Conservation (phyloP, 2,888 invertebrate species). For the Tachina lurida region DNA sequence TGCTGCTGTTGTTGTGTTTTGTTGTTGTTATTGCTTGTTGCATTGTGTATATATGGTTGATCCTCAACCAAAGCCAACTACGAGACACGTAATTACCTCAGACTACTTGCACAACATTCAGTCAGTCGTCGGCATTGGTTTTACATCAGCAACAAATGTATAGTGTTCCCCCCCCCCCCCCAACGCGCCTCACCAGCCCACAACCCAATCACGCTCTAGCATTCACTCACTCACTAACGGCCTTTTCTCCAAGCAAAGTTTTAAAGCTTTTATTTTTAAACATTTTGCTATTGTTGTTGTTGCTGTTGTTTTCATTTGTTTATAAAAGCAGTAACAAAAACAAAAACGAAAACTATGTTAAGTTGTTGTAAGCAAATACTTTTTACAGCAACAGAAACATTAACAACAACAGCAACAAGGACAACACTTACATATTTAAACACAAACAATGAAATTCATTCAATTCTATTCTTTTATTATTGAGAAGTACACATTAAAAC, state of each 20-base stretch:
- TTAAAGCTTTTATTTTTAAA: neutral
- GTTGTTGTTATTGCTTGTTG: conserved; percentile 30
- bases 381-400: conserved; percentile 18
- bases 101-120: conserved; percentile 43
- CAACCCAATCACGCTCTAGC: neutral
- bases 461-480: conserved; percentile 24
- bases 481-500: neutral
- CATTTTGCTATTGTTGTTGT: conserved; percentile 10
- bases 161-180: conserved; percentile 1
- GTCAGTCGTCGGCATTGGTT: conserved; percentile 56
- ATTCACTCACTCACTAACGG: neutral
- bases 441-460: conserved; percentile 55
- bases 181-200: neutral
- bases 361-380: conserved; percentile 50
- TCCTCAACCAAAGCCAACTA: conserved; percentile 48
- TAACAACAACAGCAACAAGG: neutral
- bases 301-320: conserved; percentile 29
- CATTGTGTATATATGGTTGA: conserved; percentile 61
- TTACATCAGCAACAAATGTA: conserved; percentile 60
- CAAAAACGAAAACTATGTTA: conserved; percentile 46
- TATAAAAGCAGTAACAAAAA: conserved; percentile 12
- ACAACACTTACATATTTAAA: conserved; percentile 3
- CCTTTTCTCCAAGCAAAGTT: conserved; percentile 15
- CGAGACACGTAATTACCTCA: conserved; percentile 34
- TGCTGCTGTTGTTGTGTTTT: conserved; percentile 4